These are phyloP conservation scores for Trichoplusia ni DNA, from an alignment of 1,140 invertebrate genomes.

Conservation along the genomic window DNA sequence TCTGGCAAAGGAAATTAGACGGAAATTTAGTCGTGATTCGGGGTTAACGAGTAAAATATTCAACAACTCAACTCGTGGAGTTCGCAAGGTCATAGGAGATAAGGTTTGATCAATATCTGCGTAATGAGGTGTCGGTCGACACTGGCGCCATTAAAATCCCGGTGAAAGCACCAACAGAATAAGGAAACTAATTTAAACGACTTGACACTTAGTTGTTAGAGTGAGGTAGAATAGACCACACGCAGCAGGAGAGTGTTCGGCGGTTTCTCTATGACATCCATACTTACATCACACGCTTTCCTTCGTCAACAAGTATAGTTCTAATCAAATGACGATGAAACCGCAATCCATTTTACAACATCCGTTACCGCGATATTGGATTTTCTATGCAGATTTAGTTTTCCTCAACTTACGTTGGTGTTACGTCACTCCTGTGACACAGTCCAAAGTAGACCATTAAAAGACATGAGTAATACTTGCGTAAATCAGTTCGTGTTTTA, in stretches of 20 bases:
- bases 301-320: background rate
- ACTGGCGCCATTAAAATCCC: constrained; percentile 58
- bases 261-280: background rate
- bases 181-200: constrained; percentile 64
- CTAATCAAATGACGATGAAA: background rate
- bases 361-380: background rate
- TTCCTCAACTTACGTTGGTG: background rate
- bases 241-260: constrained; percentile 29
- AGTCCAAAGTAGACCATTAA: constrained; percentile 27
- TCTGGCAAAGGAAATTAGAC: background rate
- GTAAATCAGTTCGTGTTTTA: constrained; percentile 54
- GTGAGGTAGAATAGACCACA: constrained; percentile 48
- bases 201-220: constrained; percentile 33
- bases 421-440: constrained; percentile 18
- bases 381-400: background rate
- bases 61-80: constrained; percentile 47
- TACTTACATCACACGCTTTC: background rate
- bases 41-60: constrained; percentile 34
- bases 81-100: constrained; percentile 47
- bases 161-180: constrained; percentile 54
- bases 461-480: constrained; percentile 46
- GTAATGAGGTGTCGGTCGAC: constrained; percentile 57
- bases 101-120: constrained; percentile 58
- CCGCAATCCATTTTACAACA: background rate
- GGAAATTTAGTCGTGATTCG: constrained; percentile 11